A percentile compares a stretch with the other conserved stretches of the same genome.
These are phyloP conservation scores for Philypnodon macrostomus DNA, from an alignment of 2,797 vertebrate species.

Conservation along the genomic window DNA sequence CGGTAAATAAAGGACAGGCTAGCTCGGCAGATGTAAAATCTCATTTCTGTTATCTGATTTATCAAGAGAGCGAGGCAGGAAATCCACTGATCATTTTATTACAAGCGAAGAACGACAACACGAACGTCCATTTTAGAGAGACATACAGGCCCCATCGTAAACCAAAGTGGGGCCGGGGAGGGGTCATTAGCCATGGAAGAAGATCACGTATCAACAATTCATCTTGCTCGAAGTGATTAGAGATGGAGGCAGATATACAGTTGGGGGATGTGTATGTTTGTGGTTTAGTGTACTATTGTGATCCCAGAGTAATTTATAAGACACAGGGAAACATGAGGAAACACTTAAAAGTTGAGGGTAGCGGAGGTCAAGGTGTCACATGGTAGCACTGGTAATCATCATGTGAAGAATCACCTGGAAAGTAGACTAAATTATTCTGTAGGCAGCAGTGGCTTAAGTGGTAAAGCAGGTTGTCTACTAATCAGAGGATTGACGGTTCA, in stretches of 20 bases:
- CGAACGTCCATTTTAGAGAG: slow-evolving; percentile 44
- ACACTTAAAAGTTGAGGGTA: slow-evolving; percentile 23
- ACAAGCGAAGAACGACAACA: too few species aligned
- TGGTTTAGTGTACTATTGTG: slow-evolving; percentile 67
- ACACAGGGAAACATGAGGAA: slow-evolving; percentile 21
- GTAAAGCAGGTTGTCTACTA: too few species aligned
- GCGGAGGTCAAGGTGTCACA: slow-evolving; percentile 40
- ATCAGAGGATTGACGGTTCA: too few species aligned
- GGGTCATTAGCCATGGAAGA: slow-evolving; percentile 68
- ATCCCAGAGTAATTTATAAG: slow-evolving; percentile 69
- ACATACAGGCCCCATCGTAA: slow-evolving; percentile 41
- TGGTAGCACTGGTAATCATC: slow-evolving; percentile 4
- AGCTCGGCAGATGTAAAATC: slow-evolving; percentile 71
- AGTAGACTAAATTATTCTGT: too few species aligned
- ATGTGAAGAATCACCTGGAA: too few species aligned
- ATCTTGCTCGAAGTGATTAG: slow-evolving; percentile 74
- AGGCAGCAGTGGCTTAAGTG: too few species aligned
- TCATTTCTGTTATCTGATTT: slow-evolving; percentile 74
- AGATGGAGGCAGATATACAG: slow-evolving; percentile 37
- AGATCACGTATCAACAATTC: slow-evolving; percentile 76
- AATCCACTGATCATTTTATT: slow-evolving; percentile 70
- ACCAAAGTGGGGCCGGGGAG: slow-evolving; percentile 35
- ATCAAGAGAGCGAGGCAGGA: slow-evolving; percentile 66
- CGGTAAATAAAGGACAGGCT: slow-evolving; percentile 40
- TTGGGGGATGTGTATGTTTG: slow-evolving; percentile 55